Percentiles rank a stretch among this genome's conserved stretches.
Conservation (phyloP, 92 coral and sea anemone genomes). For the Galaxea fascicularis region DNA sequence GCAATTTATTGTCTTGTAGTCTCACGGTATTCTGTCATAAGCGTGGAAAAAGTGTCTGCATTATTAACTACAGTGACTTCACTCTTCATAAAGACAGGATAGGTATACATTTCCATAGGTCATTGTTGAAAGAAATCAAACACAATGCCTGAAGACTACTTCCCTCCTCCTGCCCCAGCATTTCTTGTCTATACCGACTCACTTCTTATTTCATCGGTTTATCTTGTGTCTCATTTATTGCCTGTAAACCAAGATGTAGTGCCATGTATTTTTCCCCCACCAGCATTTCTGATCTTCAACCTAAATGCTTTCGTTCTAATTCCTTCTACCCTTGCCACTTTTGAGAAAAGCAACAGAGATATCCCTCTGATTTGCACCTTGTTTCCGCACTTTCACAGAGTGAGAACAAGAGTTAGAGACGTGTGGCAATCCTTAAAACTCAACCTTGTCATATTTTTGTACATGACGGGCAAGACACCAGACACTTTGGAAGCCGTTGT, state of each 20-base stretch:
- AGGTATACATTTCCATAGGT: neutral
- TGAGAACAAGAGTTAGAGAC: neutral
- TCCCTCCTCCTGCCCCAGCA: constrained; percentile 3
- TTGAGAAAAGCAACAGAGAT: neutral
- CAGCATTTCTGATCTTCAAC: neutral
- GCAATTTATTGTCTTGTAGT: no score
- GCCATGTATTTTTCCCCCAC: neutral
- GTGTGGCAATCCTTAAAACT: constrained; percentile 17
- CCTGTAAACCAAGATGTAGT: neutral
- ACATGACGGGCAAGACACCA: constrained; percentile 29
- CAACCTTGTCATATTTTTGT: constrained; percentile 32
- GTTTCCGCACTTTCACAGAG: constrained; percentile 13
- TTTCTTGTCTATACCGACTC: constrained; percentile 6
- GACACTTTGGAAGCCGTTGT: constrained; percentile 16
- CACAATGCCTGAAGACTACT: constrained; percentile 1
- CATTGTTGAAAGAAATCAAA: constrained; percentile 2
- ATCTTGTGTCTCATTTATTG: neutral
- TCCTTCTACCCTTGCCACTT: neutral
- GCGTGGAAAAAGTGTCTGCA: neutral
- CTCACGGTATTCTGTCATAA: neutral
- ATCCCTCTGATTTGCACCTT: neutral
- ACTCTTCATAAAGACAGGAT: neutral
- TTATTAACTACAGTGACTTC: no score
- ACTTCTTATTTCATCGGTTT: no score
- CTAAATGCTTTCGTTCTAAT: neutral